phyloP scores from a whole-genome alignment of 2,888 invertebrate species.

The Leucania comma region DNA sequence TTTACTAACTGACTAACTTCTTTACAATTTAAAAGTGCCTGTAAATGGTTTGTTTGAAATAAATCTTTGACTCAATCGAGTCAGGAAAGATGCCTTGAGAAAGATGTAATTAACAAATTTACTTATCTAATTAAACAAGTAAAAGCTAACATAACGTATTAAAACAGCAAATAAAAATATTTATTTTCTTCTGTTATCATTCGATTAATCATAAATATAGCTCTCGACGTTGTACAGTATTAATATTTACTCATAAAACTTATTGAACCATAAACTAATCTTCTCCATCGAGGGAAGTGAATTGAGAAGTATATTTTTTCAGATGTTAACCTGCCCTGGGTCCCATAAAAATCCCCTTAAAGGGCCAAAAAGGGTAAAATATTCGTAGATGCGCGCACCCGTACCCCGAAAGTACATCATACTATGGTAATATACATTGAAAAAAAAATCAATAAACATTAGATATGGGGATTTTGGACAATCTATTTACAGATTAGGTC shows the following conservation, averaged over 20 bases:
- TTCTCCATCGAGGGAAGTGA: conserved; percentile 23
- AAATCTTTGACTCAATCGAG: too few relatives aligned
- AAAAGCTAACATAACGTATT: not conserved
- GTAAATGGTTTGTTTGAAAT: too few relatives aligned
- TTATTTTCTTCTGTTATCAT: conserved; percentile 15
- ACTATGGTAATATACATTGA: conserved; percentile 41
- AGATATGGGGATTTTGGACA: conserved; percentile 11
- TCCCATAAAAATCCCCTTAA: conserved; percentile 48
- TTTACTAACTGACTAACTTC: too few relatives aligned
- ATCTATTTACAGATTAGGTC: conserved; percentile 34
- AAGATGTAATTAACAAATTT: not conserved
- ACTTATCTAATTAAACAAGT: not conserved
- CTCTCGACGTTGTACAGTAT: conserved; percentile 18
- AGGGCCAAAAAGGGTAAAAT: conserved; percentile 48
- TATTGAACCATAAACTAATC: conserved; percentile 35
- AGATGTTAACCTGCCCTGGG: conserved; percentile 44
- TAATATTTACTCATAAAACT: conserved; percentile 39
- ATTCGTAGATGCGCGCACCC: conserved; percentile 36
- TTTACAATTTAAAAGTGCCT: too few relatives aligned
- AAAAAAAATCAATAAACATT: conserved; percentile 39
- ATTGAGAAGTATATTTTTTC: conserved; percentile 49
- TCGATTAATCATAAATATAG: not conserved
- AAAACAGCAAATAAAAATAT: conserved; percentile 18
- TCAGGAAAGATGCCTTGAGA: too few relatives aligned
- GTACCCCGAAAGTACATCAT: conserved; percentile 29